A percentile compares a stretch with the other conserved stretches of the same genome.
Conservation (phyloP, 2,113 vertebrate genomes). For the Pyxicephalus adspersus region DNA sequence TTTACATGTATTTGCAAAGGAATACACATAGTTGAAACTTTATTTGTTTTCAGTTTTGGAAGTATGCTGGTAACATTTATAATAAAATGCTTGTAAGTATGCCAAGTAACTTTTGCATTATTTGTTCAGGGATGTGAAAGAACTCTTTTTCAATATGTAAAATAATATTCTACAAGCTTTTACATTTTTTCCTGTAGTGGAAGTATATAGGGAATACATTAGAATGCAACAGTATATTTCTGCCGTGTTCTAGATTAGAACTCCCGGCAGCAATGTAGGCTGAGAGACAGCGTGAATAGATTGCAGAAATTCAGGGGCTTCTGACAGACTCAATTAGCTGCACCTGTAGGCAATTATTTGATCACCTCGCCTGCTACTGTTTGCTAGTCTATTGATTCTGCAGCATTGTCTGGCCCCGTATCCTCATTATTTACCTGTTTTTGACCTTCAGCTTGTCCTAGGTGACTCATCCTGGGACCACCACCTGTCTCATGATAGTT, state of each 20-base stretch:
- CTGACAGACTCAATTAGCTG: conserved; percentile 34
- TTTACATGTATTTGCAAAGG: too few species aligned
- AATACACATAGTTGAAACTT: too few species aligned
- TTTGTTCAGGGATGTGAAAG: too few species aligned
- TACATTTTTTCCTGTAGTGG: too few species aligned
- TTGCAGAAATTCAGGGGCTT: conserved; percentile 14
- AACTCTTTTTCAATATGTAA: too few species aligned
- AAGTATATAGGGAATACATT: neutral
- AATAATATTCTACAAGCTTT: too few species aligned
- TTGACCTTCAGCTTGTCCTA: neutral
- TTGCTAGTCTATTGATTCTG: conserved; percentile 17
- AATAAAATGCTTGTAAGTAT: too few species aligned
- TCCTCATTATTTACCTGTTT: conserved; percentile 30
- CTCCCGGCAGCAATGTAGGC: conserved; percentile 5
- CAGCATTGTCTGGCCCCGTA: neutral
- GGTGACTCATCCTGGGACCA: neutral
- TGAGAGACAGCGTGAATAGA: conserved; percentile 21
- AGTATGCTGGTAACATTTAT: too few species aligned
- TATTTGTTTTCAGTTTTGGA: too few species aligned
- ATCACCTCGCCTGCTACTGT: conserved; percentile 1
- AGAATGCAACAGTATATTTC: neutral
- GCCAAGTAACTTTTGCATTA: too few species aligned
- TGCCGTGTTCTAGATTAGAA: conserved; percentile 12
- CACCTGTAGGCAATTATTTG: conserved; percentile 34
- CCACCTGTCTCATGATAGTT: conserved; percentile 8